Evolutionary conservation across 2,113 vertebrate species (phyloP).

Genomic region (Pachypanchax playfairii): DNA sequence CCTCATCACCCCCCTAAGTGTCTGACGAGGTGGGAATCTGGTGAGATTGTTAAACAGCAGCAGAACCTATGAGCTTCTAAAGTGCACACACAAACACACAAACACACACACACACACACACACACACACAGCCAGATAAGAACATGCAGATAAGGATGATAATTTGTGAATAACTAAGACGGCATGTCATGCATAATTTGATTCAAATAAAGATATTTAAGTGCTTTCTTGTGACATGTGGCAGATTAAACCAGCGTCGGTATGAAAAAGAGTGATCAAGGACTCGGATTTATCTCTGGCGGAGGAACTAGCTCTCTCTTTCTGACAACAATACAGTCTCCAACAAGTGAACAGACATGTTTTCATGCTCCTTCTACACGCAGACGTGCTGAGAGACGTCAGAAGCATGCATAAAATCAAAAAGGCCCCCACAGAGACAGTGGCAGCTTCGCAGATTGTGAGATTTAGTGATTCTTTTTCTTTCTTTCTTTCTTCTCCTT

Average conservation of each 20-base stretch:
- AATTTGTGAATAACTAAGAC: conserved; percentile 55
- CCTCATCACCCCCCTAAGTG: conserved; percentile 55
- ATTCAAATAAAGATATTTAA: conserved; percentile 68
- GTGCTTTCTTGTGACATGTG: conserved; percentile 66
- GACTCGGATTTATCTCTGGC: conserved; percentile 48
- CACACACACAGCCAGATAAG: conserved; percentile 23
- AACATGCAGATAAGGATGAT: conserved; percentile 46
- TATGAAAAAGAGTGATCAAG: conserved; percentile 61
- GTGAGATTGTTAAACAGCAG: conserved; percentile 52
- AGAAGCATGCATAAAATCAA: conserved; percentile 59
- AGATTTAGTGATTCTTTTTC: conserved; percentile 32
- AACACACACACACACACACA: conserved; percentile 23
- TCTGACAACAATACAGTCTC: conserved; percentile 60
- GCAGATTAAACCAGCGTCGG: conserved; percentile 55
- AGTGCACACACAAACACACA: conserved; percentile 15
- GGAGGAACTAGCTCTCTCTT: conserved; percentile 21
- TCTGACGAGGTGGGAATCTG: conserved; percentile 49
- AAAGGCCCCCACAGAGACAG: conserved; percentile 50
- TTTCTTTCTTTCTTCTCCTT: not conserved
- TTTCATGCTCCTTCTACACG: conserved; percentile 42
- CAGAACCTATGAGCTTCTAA: conserved; percentile 48
- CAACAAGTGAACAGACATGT: conserved; percentile 50
- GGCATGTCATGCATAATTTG: conserved; percentile 57
- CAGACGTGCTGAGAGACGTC: conserved; percentile 52
- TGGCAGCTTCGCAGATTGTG: conserved; percentile 53